Percentiles rank a stretch among this genome's conserved stretches.
phyloP scores from a whole-genome alignment of 2,113 vertebrate species.

The Rhinopithecus roxellana region DNA sequence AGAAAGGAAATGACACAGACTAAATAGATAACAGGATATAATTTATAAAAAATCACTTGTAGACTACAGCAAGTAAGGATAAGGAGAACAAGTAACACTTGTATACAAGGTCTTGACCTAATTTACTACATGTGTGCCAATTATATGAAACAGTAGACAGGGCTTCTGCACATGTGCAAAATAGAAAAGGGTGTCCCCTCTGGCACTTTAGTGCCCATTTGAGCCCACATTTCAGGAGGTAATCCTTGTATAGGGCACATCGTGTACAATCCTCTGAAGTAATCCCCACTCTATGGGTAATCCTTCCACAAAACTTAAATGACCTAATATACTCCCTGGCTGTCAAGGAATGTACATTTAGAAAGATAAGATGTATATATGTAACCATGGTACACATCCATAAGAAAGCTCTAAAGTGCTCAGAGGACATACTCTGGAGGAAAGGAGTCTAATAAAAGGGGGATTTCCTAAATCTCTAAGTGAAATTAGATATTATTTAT shows the following conservation, averaged over 20 bases:
- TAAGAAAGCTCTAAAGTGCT: neutral
- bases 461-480: neutral
- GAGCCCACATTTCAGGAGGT: neutral
- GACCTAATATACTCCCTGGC: neutral
- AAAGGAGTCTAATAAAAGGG: neutral
- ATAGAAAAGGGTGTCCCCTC: neutral
- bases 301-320: neutral
- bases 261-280: neutral
- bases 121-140: neutral
- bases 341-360: neutral
- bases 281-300: neutral
- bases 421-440: neutral
- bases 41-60: neutral
- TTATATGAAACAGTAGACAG: too few relatives aligned
- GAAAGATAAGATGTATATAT: neutral
- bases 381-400: neutral
- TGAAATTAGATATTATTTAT: neutral
- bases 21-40: neutral
- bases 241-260: neutral
- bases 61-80: neutral
- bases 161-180: neutral
- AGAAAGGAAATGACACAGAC: neutral
- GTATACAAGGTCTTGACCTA: neutral
- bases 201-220: neutral
- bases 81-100: neutral